These are phyloP conservation scores for Caenorhabditis becei DNA, from an alignment of 2,888 invertebrate species.

Conservation along the genomic window DNA sequence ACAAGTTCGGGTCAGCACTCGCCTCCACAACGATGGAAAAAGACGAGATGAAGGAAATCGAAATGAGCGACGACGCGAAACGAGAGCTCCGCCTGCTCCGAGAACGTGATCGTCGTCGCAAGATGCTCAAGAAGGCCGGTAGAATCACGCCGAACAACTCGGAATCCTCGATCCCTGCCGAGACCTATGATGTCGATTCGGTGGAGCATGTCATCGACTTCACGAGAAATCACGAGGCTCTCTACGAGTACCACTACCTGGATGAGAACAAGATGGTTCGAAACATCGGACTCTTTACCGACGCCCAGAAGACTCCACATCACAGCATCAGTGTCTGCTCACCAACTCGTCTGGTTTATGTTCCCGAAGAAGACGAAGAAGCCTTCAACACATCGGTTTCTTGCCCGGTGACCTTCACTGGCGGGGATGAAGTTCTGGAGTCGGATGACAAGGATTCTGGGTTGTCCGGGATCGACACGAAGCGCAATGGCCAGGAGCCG, in stretches of 20 bases:
- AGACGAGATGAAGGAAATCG: slow-evolving; percentile 63
- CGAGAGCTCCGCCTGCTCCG: slow-evolving; percentile 62
- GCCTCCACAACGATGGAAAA: slow-evolving; percentile 32
- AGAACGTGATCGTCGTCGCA: slow-evolving; percentile 59
- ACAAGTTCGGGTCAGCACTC: slow-evolving; percentile 44
- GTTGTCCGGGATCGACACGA: slow-evolving; percentile 61
- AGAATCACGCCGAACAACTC: slow-evolving; percentile 44
- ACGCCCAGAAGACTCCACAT: slow-evolving; percentile 23
- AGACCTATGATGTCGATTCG: slow-evolving; percentile 83
- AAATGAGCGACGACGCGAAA: slow-evolving; percentile 69
- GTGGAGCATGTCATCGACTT: slow-evolving; percentile 86
- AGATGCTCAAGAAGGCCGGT: slow-evolving; percentile 31
- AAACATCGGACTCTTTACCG: slow-evolving; percentile 65
- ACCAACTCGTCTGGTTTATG: slow-evolving; percentile 34
- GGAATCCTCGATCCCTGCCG: slow-evolving; percentile 20
- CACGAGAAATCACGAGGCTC: slow-evolving; percentile 90
- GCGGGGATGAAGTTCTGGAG: slow-evolving; percentile 14
- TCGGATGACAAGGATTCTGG: slow-evolving; percentile 64
- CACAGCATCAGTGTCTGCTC: slow-evolving; percentile 29
- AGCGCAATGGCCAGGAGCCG: slow-evolving; percentile 9
- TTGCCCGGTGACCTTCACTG: slow-evolving; percentile 16
- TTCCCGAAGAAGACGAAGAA: slow-evolving; percentile 57
- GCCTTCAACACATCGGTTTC: slow-evolving; percentile 7
- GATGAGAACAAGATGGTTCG: slow-evolving; percentile 86
- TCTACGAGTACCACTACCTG: slow-evolving; percentile 93